Base-by-base conservation (phyloP, 1,140 invertebrate species). In the Neodiprion lecontei region DNA sequence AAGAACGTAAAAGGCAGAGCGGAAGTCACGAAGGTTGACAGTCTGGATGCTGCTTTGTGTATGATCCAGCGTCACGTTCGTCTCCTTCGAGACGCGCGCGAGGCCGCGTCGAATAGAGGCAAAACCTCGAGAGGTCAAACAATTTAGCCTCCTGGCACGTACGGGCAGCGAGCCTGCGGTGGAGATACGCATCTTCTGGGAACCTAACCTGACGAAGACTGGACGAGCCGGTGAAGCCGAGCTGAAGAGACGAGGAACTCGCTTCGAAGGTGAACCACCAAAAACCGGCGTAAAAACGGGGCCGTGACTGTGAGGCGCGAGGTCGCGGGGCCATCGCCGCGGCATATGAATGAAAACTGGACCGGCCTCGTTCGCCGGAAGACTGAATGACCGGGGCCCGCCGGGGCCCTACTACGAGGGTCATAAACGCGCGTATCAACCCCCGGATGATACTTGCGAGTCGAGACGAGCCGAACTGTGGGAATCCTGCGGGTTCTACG, bases 271-370 rank as follows among this genome's bases (percentile, higher is more conserved):
- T 61, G 40, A 66, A 65, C 5, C 48, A 69, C 48, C 21, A 72
- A 73, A 70, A 69, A 67, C 17, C 40, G 65, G 49, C 21, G 66
- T 28, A 75, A 75, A 40, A 66, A 73, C 21, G 67, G 40, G 67
- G 4, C 67, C 23, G 23, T 14, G 40, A 69, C 21, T 14, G 11
- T 7, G 76, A 50, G 76, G 76, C 65, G 28, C 68, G 75, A 75
- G 73, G 71, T 74, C 74, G 68, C 73, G 73, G 53, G 77, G 75
- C 47, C 75, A 75, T 76, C 72, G 75, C 50, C 71, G 74, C 67
- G 74, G 75, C 28, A 75, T 72, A 76, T 78, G 77, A 78, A 78
- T 78, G 77, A 76, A 76, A 78, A 78, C 73, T 74, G 74, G 72
- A 73, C 65, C 48, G 53, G 73, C 28, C 50, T 9, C n/a, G 11